These are phyloP conservation scores for Lepisosteus oculatus DNA, from an alignment of 2,113 vertebrate species.

Conservation along the genomic window DNA sequence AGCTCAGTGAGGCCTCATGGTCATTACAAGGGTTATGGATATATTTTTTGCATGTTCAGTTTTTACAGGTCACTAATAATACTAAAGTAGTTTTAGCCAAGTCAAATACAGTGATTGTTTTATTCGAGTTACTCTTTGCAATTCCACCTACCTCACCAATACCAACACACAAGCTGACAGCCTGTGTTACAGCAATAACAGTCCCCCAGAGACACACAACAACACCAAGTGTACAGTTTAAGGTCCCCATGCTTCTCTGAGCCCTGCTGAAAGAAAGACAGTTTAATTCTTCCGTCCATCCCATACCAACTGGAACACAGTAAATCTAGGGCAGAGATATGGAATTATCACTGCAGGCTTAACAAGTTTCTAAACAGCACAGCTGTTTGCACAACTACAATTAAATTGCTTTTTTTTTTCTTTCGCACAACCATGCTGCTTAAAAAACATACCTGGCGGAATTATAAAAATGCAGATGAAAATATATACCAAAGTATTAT, in stretches of 20 bases:
- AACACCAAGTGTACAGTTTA: conserved; percentile 17
- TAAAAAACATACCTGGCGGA: no score
- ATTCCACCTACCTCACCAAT: conserved; percentile 29
- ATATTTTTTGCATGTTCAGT: neutral
- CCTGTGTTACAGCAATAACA: conserved; percentile 22
- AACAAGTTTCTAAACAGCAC: no score
- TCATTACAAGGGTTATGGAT: conserved; percentile 13
- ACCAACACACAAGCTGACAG: conserved; percentile 28
- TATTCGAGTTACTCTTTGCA: neutral
- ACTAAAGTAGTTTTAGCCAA: neutral
- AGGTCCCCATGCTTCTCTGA: conserved; percentile 29
- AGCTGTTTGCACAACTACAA: no score
- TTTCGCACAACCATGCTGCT: no score
- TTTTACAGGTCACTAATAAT: neutral
- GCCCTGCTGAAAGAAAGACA: conserved; percentile 24
- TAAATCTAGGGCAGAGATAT: no score
- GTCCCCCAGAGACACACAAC: conserved; percentile 22
- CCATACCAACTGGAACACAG: no score
- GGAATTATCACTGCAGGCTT: no score
- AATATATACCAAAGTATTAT: no score
- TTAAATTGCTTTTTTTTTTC: no score
- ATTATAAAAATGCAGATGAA: no score
- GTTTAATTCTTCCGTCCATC: no score
- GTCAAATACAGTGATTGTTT: neutral
- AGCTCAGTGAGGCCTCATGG: conserved; percentile 12